A percentile compares a stretch with the other conserved stretches of the same genome.
Conservation (phyloP, 2,797 vertebrate species). For the Rhabdomys pumilio region DNA sequence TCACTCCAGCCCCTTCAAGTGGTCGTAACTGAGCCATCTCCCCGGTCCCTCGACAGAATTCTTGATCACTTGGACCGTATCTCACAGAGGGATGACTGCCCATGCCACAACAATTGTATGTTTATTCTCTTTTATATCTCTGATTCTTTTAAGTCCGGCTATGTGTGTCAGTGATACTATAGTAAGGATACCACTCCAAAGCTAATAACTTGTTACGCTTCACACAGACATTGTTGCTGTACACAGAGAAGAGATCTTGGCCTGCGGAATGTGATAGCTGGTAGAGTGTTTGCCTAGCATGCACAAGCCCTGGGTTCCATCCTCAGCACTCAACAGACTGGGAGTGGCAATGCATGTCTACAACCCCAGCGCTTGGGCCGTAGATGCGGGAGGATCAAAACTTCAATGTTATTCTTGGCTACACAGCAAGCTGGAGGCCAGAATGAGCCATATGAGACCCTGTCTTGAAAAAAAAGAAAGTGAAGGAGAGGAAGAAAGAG, state of each 20-base stretch:
- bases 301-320: background rate
- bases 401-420: background rate
- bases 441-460: background rate
- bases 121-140: background rate
- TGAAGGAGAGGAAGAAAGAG: background rate
- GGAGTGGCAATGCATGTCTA: background rate
- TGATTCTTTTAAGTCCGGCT: constrained; percentile 14
- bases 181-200: constrained; percentile 36
- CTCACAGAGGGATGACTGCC: constrained; percentile 4
- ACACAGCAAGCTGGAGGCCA: background rate
- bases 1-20: background rate
- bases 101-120: background rate
- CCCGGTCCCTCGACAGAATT: background rate
- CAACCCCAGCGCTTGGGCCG: background rate
- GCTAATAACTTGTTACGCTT: background rate
- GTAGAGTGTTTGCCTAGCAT: background rate
- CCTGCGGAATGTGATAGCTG: background rate
- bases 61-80: background rate
- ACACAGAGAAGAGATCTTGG: background rate
- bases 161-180: background rate
- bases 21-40: background rate
- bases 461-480: background rate
- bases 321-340: background rate
- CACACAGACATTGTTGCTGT: background rate
- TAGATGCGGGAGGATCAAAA: background rate